Conservation (phyloP, 1,140 invertebrate genomes). For the Sitobion miscanthi region DNA sequence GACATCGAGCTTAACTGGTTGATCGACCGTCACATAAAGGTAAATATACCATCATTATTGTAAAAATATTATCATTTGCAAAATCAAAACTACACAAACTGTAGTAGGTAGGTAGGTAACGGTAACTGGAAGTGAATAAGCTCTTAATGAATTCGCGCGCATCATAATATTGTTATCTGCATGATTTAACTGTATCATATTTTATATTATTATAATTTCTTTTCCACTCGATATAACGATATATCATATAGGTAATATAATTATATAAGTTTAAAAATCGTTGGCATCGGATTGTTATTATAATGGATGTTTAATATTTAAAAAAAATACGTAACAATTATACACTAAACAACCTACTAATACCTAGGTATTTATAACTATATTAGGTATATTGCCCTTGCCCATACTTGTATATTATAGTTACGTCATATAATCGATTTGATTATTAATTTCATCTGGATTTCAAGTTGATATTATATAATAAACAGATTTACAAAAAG, state of each 20-base stretch:
- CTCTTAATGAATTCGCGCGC: background rate
- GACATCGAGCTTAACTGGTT: constrained; percentile 92
- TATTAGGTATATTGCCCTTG: background rate
- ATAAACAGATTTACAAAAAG: too few relatives aligned
- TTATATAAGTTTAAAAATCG: background rate
- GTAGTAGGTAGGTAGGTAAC: too few relatives aligned
- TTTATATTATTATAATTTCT: background rate
- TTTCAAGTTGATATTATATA: too few relatives aligned
- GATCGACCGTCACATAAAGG: constrained; percentile 87
- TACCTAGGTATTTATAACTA: too few relatives aligned
- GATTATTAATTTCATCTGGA: background rate
- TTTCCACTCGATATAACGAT: background rate
- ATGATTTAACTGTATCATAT: background rate
- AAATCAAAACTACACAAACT: background rate
- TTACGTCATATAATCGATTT: background rate
- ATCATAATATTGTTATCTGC: background rate
- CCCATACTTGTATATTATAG: background rate
- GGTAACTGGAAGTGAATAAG: background rate
- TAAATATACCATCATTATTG: constrained; percentile 62
- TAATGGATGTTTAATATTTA: background rate
- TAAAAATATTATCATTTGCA: background rate
- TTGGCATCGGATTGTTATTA: background rate
- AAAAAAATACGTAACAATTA: background rate
- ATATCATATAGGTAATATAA: background rate
- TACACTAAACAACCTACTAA: too few relatives aligned